Evolutionary conservation across 2,113 vertebrate species (phyloP), one percentile per base, ranked within the genome.

Genomic region (Hiodon tergisus): DNA sequence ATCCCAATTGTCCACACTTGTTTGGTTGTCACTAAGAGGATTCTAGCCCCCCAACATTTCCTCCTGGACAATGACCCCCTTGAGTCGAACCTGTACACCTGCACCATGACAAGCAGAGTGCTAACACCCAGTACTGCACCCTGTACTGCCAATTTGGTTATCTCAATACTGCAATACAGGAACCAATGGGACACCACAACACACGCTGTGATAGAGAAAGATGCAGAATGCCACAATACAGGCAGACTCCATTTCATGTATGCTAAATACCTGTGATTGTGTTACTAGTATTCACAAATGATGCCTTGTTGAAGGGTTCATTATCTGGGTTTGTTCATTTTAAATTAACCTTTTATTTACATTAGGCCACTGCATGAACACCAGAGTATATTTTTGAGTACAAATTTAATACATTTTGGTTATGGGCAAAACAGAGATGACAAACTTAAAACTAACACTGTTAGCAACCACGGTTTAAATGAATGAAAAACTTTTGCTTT

Each of bases 11-110:
- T 87, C 78, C 78, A 79, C 71, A 83, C 77, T 78, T 85, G 78
- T 67, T 84, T 73, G 78, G 55, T 72, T 85, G 84, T 83, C 83
- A 85, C 85, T 87, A 83, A 87, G 75, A 54, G 82, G 83, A 87
- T 89, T 86, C 78, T 73, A 69, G 13, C 60, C 73, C 54, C 73
- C 17, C 3, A 53, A 54, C 69, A 75, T 54, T 68, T 67, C 72
- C 2, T 73, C 81, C 63, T 53, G 78, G 71, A 70, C 66, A 16
- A 7, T 46, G 70, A 78, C 60, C 76, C 72, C 58, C 31, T 31
- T 57, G 0, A 3, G 17, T 1, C 63, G 76, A 81, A 61, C 61
- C 78, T 0, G 0, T 7, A 72, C 81, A 85, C 84, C 85, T 82
- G 84, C 81, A 61, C 70, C 0, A 0, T n/a, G 0, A 9, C 9